Base-by-base conservation (phyloP, 1,140 invertebrate genomes). In the Heliconius hewitsoni region DNA sequence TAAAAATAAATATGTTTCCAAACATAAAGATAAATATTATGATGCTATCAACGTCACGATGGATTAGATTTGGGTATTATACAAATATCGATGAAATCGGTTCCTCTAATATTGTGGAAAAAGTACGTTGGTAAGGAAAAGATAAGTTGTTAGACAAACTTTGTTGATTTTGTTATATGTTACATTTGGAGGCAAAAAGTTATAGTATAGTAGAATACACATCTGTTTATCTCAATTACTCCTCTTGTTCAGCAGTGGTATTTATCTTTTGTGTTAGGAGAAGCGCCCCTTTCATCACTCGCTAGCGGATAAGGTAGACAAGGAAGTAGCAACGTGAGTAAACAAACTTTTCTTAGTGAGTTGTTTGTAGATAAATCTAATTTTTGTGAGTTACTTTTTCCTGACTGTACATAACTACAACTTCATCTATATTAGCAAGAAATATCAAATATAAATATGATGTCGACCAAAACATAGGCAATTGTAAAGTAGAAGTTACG, bases 211-310 rank as follows among this genome's bases (percentile, higher is more conserved):
- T 84, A 85, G 81, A 89, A 89, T 88, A 90, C 81, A 87, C 86
- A 87, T 90, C 84, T 90, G 88, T 89, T 93, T 93, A 93, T 92
- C 89, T 90, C 87, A 90, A 92, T 94, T 91, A 89, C 89, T 83
- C 81, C 84, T 86, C 89, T 92, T 91, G 89, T 93, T 90, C 82
- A 79, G 84, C 76, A 79, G 77, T 86, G 82, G 87, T 92, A 88
- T 94, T 93, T 94, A 90, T 91, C 88, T 93, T 94, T 89, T 89
- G 87, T 90, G 85, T 93, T 88, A 91, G 81, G 83, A 85, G 83
- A 83, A 87, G 82, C 83, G 81, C 81, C 80, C 87, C 75, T 76
- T 83, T 81, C 78, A 57, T 81, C 81, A 72, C 79, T 82, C 74
- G 75, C 79, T 85, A 85, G 83, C 72, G 79, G 75, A 73, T 84